Evolutionary conservation across 2,113 vertebrate genomes (phyloP), one percentile per base, ranked within the genome.

Genomic region (Tachycineta bicolor): DNA sequence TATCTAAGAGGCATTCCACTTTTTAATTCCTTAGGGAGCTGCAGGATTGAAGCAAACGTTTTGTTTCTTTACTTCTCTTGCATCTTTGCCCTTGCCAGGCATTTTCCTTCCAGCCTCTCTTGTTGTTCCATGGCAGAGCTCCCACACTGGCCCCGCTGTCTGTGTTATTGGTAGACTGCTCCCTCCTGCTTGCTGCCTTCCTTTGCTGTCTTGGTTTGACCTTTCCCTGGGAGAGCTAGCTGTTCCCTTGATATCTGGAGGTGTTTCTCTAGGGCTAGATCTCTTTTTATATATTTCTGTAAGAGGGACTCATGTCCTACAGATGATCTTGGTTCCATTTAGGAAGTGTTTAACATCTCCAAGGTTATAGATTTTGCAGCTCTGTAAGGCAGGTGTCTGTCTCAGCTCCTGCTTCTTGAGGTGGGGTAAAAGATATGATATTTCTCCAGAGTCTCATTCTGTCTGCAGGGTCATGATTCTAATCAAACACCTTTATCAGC

Each of bases 401-500:
- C 77, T 89, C 80, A 71, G 56, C 69, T 89, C 60, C 65, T 71
- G 43, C 37, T 94, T 94, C 69, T 91, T 81, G 77, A 47, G 73
- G 69, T 94, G 83, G 69, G 41, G 69, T 86, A 78, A 87, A 89
- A 94, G 78, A 91, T 53, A 65, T 37, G 64, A 2, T 68, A 93
- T 92, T 94, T 92, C 94, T 96, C 93, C 58, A 73, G 89, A 78
- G 83, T 53, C 81, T 85, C 69, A 73, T 93, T 91, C 87, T 93
- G 56, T 93, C 96, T 94, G 49, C 28, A 33, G 89, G 81, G 74
- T 94, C 89, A 37, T 79, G 89, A 87, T 95, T 94, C 89, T 94
- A 95, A 97, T 96, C 96, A 97, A 96, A 96, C 94, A 95, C 87
- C 81, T 96, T 94, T 95, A 97, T 96, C 95, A 89, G 91, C 87